Evolutionary conservation across 2,113 vertebrate genomes (phyloP).

Genomic region (Rhegmatorhina hoffmannsi): DNA sequence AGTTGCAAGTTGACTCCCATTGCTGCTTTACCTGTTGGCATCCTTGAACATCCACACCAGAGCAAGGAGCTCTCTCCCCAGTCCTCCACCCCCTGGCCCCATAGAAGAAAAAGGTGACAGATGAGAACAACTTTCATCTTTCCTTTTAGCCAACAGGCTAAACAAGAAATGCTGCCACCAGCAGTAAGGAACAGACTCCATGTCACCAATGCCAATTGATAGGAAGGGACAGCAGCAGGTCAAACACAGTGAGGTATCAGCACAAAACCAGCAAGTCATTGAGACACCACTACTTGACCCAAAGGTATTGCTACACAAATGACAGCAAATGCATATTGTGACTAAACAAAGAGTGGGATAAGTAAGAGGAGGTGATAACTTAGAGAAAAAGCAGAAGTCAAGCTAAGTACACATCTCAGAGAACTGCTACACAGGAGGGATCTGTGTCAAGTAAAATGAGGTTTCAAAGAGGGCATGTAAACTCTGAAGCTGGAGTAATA

Average conservation of each 20-base stretch:
- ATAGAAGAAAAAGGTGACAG: not conserved
- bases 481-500: not conserved
- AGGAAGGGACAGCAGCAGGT: not conserved
- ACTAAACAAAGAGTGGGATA: not conserved
- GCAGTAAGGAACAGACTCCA: not conserved
- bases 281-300: not conserved
- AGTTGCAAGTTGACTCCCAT: not conserved
- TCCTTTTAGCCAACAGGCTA: not conserved
- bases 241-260: fast-evolving
- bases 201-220: fast-evolving
- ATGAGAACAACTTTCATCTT: not conserved
- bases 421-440: not conserved
- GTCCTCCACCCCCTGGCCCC: not conserved
- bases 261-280: not conserved
- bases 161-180: not conserved
- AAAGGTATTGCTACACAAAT: not conserved
- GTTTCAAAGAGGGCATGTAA: not conserved
- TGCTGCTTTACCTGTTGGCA: not conserved
- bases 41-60: not conserved
- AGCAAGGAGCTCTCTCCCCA: not conserved
- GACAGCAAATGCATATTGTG: not conserved
- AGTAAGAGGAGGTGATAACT: not conserved
- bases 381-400: not conserved
- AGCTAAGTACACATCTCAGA: not conserved
- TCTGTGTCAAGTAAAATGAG: not conserved